Conservation (phyloP, 2,113 vertebrate genomes). For the Chloroceryle aenea region DNA sequence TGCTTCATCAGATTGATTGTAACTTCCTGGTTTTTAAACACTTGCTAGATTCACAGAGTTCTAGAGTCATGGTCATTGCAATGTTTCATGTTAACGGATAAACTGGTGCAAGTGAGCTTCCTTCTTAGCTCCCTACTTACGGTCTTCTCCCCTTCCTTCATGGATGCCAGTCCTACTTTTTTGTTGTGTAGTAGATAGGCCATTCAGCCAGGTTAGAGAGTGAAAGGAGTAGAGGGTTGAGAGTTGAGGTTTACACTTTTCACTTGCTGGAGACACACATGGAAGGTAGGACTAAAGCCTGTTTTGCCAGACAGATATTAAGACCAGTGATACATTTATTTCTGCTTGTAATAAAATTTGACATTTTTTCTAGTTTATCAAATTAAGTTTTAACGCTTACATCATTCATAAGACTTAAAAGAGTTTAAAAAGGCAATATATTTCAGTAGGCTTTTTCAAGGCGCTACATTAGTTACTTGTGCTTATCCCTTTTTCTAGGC, state of each 20-base stretch:
- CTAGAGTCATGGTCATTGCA: background rate
- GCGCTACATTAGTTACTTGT: background rate
- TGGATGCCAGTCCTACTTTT: background rate
- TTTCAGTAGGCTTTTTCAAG: background rate
- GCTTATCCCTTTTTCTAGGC: background rate
- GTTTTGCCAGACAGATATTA: background rate
- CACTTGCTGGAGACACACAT: background rate
- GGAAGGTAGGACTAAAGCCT: background rate
- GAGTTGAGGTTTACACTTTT: background rate
- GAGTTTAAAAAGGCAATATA: background rate
- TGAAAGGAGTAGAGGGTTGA: background rate
- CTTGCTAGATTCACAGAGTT: background rate
- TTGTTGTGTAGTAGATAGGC: rapidly evolving
- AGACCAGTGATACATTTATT: background rate
- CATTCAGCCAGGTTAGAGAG: background rate
- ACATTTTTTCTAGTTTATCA: background rate
- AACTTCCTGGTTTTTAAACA: background rate
- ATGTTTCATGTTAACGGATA: background rate
- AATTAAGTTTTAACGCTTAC: background rate
- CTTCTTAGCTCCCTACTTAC: background rate
- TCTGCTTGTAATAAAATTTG: background rate
- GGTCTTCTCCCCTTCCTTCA: no score
- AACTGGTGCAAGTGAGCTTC: background rate
- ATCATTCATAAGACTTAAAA: background rate
- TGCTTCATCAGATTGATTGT: background rate